Conservation (phyloP, 2,113 vertebrate species). For the Jacana jacana region DNA sequence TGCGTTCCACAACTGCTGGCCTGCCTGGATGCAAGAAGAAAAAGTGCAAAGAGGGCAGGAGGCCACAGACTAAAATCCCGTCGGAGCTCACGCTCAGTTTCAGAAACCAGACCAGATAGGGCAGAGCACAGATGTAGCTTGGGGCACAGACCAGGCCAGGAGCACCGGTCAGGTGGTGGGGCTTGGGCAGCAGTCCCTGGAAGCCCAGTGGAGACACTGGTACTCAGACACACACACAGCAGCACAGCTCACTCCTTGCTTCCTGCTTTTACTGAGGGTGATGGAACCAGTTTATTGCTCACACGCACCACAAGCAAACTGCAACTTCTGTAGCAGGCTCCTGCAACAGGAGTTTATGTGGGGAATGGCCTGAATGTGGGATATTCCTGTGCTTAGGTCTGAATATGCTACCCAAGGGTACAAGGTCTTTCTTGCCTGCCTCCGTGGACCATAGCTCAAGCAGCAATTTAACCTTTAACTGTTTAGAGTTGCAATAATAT, state of each 20-base stretch:
- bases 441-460: not conserved
- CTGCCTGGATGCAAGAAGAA: not conserved
- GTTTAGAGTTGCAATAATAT: not conserved
- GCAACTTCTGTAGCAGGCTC: not conserved
- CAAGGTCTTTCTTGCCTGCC: not conserved
- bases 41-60: constrained; percentile 19
- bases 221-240: not conserved
- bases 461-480: not conserved
- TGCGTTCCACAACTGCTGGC: not conserved
- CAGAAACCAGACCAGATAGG: not conserved
- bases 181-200: not conserved
- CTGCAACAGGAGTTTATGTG: not conserved
- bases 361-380: not conserved
- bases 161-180: rapidly evolving
- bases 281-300: constrained; percentile 1
- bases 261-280: not conserved
- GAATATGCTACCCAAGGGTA: not conserved
- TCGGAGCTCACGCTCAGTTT: not conserved
- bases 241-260: not conserved
- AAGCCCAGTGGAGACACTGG: not conserved
- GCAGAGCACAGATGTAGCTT: not conserved
- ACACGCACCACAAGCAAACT: not conserved
- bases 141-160: rapidly evolving
- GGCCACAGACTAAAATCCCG: not conserved
- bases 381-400: not conserved